Percentiles rank a stretch among this genome's conserved stretches.
Evolutionary conservation across 92 coral and sea anemone species (phyloP).

Genomic region (Zoanthus solanderi): DNA sequence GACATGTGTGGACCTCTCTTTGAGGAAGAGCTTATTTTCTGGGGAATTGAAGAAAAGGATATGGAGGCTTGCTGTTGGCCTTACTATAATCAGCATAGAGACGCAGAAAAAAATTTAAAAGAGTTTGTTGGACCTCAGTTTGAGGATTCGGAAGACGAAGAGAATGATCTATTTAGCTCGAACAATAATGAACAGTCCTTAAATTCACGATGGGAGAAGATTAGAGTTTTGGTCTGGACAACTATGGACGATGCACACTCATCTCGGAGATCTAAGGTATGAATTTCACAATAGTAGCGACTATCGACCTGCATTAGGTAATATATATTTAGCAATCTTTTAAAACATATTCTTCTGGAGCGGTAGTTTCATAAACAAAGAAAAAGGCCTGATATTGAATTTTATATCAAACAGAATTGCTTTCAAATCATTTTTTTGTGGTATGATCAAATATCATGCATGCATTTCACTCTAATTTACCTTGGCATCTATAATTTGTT

Average conservation of each 20-base stretch:
- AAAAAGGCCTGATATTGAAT: too few species aligned
- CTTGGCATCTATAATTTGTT: too few species aligned
- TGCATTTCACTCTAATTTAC: too few species aligned
- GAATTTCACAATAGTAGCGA: neutral
- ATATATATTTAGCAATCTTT: too few species aligned
- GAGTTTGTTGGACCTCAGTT: constrained; percentile 95
- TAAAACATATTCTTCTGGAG: too few species aligned
- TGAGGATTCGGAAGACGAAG: constrained; percentile 85
- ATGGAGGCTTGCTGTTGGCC: constrained; percentile 99
- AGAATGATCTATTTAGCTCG: constrained; percentile 53
- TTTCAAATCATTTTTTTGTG: too few species aligned
- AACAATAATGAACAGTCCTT: constrained; percentile 33
- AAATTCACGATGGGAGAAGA: constrained; percentile 66
- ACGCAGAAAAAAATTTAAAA: constrained; percentile 92
- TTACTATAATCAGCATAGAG: constrained; percentile 90
- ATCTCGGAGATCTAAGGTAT: constrained; percentile 87
- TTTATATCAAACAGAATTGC: too few species aligned
- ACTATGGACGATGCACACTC: constrained; percentile 89
- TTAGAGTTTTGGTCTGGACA: constrained; percentile 85
- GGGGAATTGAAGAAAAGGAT: constrained; percentile 97
- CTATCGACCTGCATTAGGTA: too few species aligned
- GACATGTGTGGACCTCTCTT: constrained; percentile 96
- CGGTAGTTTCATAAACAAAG: too few species aligned
- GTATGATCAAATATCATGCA: too few species aligned
- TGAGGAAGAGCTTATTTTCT: constrained; percentile 86